phyloP scores from a whole-genome alignment of 2,888 invertebrate genomes.

The Embidobia sp. region DNA sequence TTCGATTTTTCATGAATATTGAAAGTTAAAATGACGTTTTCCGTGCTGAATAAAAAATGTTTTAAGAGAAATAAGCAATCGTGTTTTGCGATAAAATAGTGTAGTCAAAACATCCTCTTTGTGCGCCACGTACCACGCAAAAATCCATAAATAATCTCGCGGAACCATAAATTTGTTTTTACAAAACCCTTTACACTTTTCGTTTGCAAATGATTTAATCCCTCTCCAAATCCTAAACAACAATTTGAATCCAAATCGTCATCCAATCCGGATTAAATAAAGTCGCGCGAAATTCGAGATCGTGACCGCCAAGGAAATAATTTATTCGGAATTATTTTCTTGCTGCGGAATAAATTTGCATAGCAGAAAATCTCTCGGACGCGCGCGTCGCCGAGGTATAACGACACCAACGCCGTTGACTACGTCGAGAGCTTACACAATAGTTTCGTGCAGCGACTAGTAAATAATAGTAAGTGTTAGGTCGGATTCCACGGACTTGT shows the following conservation, averaged over 20 bases:
- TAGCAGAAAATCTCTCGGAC: conserved; percentile 27
- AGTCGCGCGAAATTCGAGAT: conserved; percentile 7
- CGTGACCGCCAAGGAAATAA: neutral
- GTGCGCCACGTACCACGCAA: too few relatives aligned
- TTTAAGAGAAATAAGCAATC: too few relatives aligned
- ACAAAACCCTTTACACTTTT: too few relatives aligned
- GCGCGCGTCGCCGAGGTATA: conserved; percentile 1
- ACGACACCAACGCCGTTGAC: conserved; percentile 34
- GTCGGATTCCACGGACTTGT: conserved; percentile 60
- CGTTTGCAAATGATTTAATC: neutral
- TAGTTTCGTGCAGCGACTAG: conserved; percentile 58
- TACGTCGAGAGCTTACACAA: conserved; percentile 41
- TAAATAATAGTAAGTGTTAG: conserved; percentile 65
- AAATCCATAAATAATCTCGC: too few relatives aligned
- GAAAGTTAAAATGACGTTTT: too few relatives aligned
- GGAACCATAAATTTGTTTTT: too few relatives aligned
- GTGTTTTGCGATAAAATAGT: too few relatives aligned
- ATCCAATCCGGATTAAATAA: conserved; percentile 1
- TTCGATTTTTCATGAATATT: conserved; percentile 19
- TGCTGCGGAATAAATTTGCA: conserved; percentile 30
- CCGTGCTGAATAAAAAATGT: too few relatives aligned
- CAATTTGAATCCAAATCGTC: neutral
- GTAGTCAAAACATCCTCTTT: too few relatives aligned
- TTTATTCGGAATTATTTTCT: conserved; percentile 42
- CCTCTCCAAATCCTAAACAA: neutral